Percentiles rank a stretch among this genome's conserved stretches.
Conservation (phyloP, 2,797 vertebrate genomes). For the Brachyrhaphis roseni region DNA sequence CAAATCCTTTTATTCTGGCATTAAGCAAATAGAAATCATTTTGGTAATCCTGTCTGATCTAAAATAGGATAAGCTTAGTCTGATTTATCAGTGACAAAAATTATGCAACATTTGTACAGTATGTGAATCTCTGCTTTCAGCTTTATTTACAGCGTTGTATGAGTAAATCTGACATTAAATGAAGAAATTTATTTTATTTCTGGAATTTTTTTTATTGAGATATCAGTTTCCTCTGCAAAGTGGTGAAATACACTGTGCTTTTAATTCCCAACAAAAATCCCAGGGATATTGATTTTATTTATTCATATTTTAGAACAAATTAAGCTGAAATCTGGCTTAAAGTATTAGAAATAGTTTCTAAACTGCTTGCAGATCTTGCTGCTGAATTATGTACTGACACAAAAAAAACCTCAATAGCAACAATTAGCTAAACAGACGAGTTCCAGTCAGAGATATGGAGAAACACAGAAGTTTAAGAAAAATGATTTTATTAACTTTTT, state of each 20-base stretch:
- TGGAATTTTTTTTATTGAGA: background rate
- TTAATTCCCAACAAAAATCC: background rate
- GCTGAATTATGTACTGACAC: background rate
- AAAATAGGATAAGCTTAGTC: background rate
- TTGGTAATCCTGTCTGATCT: background rate
- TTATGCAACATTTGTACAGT: too few relatives aligned
- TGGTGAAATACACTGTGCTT: background rate
- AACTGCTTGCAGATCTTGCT: background rate
- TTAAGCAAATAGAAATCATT: background rate
- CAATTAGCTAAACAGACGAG: too few relatives aligned
- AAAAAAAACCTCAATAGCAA: background rate
- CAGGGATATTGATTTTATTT: background rate
- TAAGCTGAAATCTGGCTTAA: background rate
- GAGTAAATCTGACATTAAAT: background rate
- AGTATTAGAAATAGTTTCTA: background rate
- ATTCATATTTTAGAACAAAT: background rate
- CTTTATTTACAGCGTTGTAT: background rate
- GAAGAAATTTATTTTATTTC: background rate
- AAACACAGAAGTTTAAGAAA: constrained; percentile 71
- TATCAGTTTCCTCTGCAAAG: background rate
- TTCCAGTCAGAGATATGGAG: background rate
- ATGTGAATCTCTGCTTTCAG: too few relatives aligned
- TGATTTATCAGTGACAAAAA: too few relatives aligned
- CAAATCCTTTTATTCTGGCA: background rate
- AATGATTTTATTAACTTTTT: constrained; percentile 85